These are phyloP conservation scores for Pedetes capensis DNA, from an alignment of 2,113 vertebrate genomes.

Conservation along the genomic window DNA sequence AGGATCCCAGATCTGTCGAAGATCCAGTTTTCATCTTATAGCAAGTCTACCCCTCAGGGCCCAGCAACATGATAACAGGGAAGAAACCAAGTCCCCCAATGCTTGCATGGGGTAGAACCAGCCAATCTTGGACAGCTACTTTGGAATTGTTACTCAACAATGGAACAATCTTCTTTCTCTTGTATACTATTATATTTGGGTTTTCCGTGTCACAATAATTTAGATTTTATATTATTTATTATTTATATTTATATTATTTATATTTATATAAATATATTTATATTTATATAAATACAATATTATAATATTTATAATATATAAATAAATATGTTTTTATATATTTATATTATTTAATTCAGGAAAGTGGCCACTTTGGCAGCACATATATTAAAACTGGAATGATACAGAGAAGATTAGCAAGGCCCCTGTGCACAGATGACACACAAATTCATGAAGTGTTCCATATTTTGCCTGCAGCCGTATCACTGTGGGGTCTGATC, in stretches of 20 bases:
- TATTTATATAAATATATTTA: no score
- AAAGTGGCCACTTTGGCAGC: not conserved
- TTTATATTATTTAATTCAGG: no score
- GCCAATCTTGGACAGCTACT: not conserved
- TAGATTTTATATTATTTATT: not conserved
- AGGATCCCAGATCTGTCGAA: not conserved
- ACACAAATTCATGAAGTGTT: no score
- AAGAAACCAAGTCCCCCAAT: not conserved
- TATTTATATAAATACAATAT: no score
- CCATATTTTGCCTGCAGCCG: no score
- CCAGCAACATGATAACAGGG: not conserved
- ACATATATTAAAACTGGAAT: no score
- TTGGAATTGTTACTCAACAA: not conserved
- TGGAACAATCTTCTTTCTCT: not conserved
- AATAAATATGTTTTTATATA: no score
- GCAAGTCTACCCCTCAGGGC: not conserved
- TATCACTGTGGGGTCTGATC: no score
- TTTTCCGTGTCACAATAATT: not conserved
- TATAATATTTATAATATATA: no score
- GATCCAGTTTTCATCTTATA: not conserved
- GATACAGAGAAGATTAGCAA: no score
- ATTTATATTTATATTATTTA: no score
- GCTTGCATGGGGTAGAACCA: not conserved
- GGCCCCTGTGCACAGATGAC: no score
- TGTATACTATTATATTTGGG: not conserved